These are phyloP conservation scores for Ellobius talpinus DNA, from an alignment of 2,113 vertebrate species.

Conservation along the genomic window DNA sequence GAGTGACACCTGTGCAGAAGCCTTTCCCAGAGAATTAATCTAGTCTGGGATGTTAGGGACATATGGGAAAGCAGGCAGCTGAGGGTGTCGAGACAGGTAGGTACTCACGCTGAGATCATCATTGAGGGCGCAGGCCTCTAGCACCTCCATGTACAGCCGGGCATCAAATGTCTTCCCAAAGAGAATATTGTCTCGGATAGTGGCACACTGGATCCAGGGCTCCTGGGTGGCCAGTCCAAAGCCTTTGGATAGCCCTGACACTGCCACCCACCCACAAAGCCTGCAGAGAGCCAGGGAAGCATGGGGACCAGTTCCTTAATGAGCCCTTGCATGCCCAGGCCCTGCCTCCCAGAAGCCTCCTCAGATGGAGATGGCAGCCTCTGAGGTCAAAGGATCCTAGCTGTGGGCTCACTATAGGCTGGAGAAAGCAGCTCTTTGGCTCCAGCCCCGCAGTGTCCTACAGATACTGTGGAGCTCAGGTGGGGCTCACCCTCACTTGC, in stretches of 20 bases:
- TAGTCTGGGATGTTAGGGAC: background rate
- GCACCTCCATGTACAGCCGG: conserved; percentile 91
- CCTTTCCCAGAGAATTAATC: background rate
- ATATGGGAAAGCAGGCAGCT: background rate
- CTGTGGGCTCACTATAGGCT: background rate
- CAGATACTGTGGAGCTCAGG: background rate
- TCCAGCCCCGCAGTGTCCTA: background rate
- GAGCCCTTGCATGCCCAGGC: background rate
- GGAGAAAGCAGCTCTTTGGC: background rate
- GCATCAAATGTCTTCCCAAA: conserved; percentile 93
- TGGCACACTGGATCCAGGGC: conserved; percentile 97
- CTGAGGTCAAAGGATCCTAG: background rate
- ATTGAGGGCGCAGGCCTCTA: conserved; percentile 94
- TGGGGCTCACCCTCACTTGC: background rate
- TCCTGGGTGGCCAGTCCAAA: conserved; percentile 95
- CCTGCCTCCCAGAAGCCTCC: background rate
- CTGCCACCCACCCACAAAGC: conserved; percentile 88
- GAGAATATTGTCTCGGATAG: conserved; percentile 96
- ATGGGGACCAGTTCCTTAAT: background rate
- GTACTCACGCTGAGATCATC: conserved; percentile 94
- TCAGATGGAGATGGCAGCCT: background rate
- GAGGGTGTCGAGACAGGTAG: conserved; percentile 46
- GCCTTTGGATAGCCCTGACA: conserved; percentile 90
- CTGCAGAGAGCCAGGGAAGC: conserved; percentile 84
- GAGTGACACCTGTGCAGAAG: background rate